Evolutionary conservation across 2,888 invertebrate genomes (phyloP), one percentile per base, ranked within the genome.

Genomic region (Drosophila gaucha): DNA sequence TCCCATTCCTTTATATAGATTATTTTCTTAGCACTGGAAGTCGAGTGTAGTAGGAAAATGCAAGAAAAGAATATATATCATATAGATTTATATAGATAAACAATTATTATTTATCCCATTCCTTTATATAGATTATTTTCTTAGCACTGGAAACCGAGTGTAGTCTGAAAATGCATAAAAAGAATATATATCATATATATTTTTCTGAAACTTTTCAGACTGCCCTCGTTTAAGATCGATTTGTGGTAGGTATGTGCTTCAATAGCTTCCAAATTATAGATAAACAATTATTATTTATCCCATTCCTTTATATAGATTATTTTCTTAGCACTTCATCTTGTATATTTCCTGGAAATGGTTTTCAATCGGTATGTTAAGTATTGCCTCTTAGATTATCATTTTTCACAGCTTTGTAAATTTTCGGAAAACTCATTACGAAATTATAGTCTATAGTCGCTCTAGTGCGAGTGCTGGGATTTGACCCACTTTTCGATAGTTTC

Each of bases 401-500:
- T 39, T 51, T 38, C 58, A 56, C 55, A 59, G 47, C 35, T 36
- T 26, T 49, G 30, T 39, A 52, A 64, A 58, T 51, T n/a, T 2
- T 2, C 1, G 20, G 30, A 12, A 28, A 52, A 44, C 49, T 38
- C 43, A 38, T 69, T 65, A 65, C 49, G 69, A 69, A 74, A 74
- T 56, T 41, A 20, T 36, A 31, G 41, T 12, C 24, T 46, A 22
- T 9, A 50, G 36, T 28, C 56, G 22, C 20, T 26, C 6, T 30
- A 39, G 5, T 47, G 26, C 18, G 49, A 30, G 14, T 33, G 51
- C 47, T 72, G 60, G 71, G 67, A 71, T 74, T 66, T 72, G 80
- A 85, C 80, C 80, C 55, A 79, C 68, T 78, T 80, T 56, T 43
- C 14, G 35, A n/a, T 49, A 30, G 58, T 58, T 67, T 58, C 62